A percentile compares a stretch with the other conserved stretches of the same genome.
Conservation (phyloP, 2,888 invertebrate species). For the Noctua fimbriata region DNA sequence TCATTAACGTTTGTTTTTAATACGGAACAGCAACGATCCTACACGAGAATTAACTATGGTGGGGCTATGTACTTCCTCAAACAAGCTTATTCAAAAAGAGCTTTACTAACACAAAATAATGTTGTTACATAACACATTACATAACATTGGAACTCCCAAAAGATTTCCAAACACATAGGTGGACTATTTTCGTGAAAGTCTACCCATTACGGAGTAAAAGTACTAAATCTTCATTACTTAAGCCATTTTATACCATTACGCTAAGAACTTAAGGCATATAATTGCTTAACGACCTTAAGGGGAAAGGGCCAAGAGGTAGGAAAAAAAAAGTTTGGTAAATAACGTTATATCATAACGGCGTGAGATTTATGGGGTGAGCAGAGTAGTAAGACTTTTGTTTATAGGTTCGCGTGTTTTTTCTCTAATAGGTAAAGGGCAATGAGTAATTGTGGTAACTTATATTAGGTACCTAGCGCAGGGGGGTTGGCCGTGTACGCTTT, state of each 20-base stretch:
- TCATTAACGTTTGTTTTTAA: not conserved
- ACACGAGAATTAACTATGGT: not conserved
- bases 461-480: not conserved
- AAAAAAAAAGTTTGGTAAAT: conserved; percentile 67
- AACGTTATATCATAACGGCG: conserved; percentile 66
- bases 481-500: not conserved
- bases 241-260: conserved; percentile 65
- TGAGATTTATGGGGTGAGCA: conserved; percentile 63
- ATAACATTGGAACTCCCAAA: conserved; percentile 47
- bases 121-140: conserved; percentile 24
- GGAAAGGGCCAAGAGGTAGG: conserved; percentile 41
- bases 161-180: conserved; percentile 58
- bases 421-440: conserved; percentile 56
- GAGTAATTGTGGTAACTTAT: conserved; percentile 56
- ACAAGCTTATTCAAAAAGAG: conserved; percentile 3
- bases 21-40: not conserved
- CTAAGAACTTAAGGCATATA: conserved; percentile 67
- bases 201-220: conserved; percentile 45
- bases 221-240: conserved; percentile 66
- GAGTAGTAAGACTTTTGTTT: conserved; percentile 65
- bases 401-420: conserved; percentile 64
- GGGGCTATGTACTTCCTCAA: not conserved
- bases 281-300: conserved; percentile 62
- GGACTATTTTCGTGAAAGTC: conserved; percentile 54
- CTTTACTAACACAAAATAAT: conserved; percentile 9